Base-by-base conservation (phyloP, 2,113 vertebrate species). In the Gavia stellata region DNA sequence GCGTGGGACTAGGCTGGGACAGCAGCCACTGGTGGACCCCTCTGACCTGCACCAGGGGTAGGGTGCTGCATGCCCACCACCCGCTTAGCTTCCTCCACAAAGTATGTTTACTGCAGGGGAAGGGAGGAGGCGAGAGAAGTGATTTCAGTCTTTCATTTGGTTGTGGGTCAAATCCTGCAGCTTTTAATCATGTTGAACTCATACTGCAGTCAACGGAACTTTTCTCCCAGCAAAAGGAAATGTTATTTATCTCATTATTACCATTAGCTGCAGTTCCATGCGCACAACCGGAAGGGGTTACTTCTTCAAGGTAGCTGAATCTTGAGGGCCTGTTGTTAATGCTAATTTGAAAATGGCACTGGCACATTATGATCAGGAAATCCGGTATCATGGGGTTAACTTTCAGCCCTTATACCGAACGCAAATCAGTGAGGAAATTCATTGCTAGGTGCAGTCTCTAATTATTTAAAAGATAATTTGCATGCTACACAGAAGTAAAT, bases 391-490 rank as follows among this genome's bases (percentile, higher is more conserved):
- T 17, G 86, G 95, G 86, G 94, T 89, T 96, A 95, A 96, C 70
- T 81, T 78, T 83, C 70, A 94, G 75, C 45, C 63, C 81, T 70
- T 52, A 44, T 2, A 77, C 58, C 2, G 0, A 89, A 92, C 4
- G 4, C 82, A 95, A 95, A 95, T 94, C 92, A 90, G 88, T 36
- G 94, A 96, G 95, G 94, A 96, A 96, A 97, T 93, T 91, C 92
- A 94, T 67, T 88, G 96, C 93, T 96, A 89, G 87, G 81, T 89
- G 75, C 83, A 91, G 67, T 53, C 49, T 92, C 94, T 96, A 89
- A 95, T 97, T 96, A 97, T 95, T 97, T 96, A 94, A 96, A 95
- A 97, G 91, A 86, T 62, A 90, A 97, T 97, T 97, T 97, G 95
- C 93, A 97, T 97, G 96, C 79, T 88, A 79, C 94, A 75, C 91